Conservation (phyloP, 2,888 invertebrate species). For the Eueremaeus valkanovi region DNA sequence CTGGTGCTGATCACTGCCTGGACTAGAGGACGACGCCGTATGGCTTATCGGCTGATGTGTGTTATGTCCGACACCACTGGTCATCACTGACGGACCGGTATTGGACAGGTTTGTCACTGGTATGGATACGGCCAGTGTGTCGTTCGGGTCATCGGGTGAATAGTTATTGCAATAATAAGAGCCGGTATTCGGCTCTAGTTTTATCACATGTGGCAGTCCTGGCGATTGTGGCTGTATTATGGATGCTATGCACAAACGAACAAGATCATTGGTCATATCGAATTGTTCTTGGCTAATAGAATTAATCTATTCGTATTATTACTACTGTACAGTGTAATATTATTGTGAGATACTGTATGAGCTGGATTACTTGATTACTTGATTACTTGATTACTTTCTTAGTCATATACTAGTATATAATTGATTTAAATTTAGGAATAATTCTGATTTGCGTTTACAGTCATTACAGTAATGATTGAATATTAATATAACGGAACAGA, state of each 20-base stretch:
- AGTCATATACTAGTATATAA: too few species aligned
- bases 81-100: neutral
- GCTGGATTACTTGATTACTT: too few species aligned
- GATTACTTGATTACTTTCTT: too few species aligned
- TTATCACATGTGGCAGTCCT: conserved; percentile 31
- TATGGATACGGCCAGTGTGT: neutral
- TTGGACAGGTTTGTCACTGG: neutral
- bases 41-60: neutral
- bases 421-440: too few species aligned
- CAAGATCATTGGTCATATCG: too few species aligned
- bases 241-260: conserved; percentile 4
- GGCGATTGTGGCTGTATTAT: conserved; percentile 22
- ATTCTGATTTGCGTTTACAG: too few species aligned
- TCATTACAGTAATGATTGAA: too few species aligned
- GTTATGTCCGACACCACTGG: neutral
- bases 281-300: too few species aligned
- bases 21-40: conserved; percentile 19
- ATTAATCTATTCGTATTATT: too few species aligned
- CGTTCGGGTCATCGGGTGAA: conserved; percentile 26
- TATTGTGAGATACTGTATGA: too few species aligned
- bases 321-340: too few species aligned
- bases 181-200: conserved; percentile 24
- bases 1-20: conserved; percentile 1
- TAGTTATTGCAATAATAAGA: conserved; percentile 33
- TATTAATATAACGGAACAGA: too few species aligned